A percentile compares a stretch with the other conserved stretches of the same genome.
phyloP scores from a whole-genome alignment of 1,140 invertebrate species.

The Goniozus legneri region DNA sequence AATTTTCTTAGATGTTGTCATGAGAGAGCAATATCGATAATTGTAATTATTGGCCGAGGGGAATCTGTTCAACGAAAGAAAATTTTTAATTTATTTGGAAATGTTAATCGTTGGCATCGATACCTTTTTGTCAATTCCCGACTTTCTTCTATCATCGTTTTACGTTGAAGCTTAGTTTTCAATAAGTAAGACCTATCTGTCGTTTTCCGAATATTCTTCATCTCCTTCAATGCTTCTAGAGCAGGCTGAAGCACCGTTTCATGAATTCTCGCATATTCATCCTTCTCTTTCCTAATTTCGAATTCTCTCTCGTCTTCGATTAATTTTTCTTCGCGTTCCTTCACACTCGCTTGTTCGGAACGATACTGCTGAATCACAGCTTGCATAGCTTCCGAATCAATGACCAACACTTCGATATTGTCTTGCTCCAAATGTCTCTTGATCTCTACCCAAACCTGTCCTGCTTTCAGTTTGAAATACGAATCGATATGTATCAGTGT shows the following conservation, averaged over 20 bases:
- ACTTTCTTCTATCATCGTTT: no score
- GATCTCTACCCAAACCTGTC: constrained; percentile 35
- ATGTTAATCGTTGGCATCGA: no score
- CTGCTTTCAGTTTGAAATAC: constrained; percentile 32
- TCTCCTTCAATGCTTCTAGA: constrained; percentile 25
- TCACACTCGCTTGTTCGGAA: constrained; percentile 16
- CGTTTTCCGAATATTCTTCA: constrained; percentile 30
- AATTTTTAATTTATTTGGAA: no score
- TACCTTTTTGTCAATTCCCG: no score
- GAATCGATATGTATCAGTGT: constrained; percentile 28
- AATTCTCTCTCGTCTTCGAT: neutral
- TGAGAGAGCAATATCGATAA: no score
- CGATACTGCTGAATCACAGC: constrained; percentile 30
- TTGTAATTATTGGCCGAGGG: no score
- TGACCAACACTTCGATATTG: constrained; percentile 24
- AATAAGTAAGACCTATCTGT: constrained; percentile 24
- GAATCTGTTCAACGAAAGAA: no score
- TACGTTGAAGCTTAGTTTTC: no score
- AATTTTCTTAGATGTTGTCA: no score
- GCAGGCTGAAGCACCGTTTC: constrained; percentile 22
- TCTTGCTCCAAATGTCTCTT: constrained; percentile 23
- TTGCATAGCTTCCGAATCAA: constrained; percentile 31
- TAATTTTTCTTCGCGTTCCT: constrained; percentile 24
- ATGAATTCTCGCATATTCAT: constrained; percentile 24
- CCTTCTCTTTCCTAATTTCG: constrained; percentile 19